These are phyloP conservation scores for Schizopygopsis malacanthus DNA, from an alignment of 2,797 vertebrate species.

Conservation along the genomic window DNA sequence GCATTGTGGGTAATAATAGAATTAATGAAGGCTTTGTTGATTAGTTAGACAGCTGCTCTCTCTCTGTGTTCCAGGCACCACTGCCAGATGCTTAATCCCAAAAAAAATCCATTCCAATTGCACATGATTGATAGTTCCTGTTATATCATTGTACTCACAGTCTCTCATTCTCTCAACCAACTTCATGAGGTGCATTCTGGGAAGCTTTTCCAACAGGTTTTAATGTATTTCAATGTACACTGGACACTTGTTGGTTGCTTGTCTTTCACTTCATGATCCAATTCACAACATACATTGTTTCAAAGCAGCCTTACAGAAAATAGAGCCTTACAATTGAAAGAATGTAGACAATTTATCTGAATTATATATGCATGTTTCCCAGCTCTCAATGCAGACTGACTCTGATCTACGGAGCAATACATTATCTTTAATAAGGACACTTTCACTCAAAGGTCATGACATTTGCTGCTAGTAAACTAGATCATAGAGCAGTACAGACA, in stretches of 20 bases:
- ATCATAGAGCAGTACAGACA: conserved; percentile 18
- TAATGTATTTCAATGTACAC: background rate
- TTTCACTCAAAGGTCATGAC: conserved; percentile 47
- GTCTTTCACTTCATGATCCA: background rate
- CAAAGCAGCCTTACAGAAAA: background rate
- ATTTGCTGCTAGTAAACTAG: background rate
- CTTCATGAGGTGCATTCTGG: conserved; percentile 10
- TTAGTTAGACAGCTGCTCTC: conserved; percentile 69
- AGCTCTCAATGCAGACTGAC: conserved; percentile 29
- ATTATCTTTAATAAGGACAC: conserved; percentile 60
- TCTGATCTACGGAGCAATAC: conserved; percentile 37
- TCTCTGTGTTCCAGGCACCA: conserved; percentile 63
- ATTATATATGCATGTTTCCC: background rate
- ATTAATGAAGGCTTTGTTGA: conserved; percentile 71
- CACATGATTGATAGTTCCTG: conserved; percentile 4
- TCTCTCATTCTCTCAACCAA: background rate
- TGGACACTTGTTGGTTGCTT: background rate
- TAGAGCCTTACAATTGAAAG: background rate
- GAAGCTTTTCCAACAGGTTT: background rate
- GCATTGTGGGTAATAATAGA: conserved; percentile 36
- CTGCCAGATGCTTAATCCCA: conserved; percentile 65
- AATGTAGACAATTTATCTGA: background rate
- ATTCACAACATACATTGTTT: conserved; percentile 16
- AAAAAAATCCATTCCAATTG: conserved; percentile 48
- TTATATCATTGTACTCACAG: background rate